A percentile compares a stretch with the other conserved stretches of the same genome.
These are phyloP conservation scores for Austrolebias charrua DNA, from an alignment of 2,797 vertebrate genomes.

Conservation along the genomic window DNA sequence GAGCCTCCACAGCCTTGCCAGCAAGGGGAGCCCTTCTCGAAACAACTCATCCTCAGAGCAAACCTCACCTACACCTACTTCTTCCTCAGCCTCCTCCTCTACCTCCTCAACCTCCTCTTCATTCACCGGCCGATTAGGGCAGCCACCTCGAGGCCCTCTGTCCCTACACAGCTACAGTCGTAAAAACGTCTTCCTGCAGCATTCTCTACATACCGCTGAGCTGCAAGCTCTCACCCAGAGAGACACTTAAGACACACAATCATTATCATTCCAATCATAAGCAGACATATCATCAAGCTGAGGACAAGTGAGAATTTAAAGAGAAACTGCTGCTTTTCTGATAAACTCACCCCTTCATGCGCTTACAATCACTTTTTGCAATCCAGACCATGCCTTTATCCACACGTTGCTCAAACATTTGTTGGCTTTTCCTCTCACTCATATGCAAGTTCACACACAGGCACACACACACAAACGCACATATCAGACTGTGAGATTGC, in stretches of 20 bases:
- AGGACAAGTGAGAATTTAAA: conserved; percentile 34
- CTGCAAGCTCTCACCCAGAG: conserved; percentile 90
- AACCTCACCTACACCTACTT: conserved; percentile 71
- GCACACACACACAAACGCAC: conserved; percentile 17
- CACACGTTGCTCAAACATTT: conserved; percentile 50
- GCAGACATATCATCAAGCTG: conserved; percentile 48
- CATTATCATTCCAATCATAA: conserved; percentile 16
- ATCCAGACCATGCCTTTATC: conserved; percentile 36
- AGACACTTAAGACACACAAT: conserved; percentile 80
- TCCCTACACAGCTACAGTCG: conserved; percentile 94
- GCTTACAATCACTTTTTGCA: conserved; percentile 43
- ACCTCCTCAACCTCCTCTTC: conserved; percentile 60
- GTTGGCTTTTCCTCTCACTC: conserved; percentile 37
- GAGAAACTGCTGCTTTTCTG: conserved; percentile 35
- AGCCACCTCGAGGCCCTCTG: conserved; percentile 90
- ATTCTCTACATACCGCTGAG: conserved; percentile 90
- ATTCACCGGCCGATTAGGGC: conserved; percentile 91
- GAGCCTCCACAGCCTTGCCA: conserved; percentile 67
- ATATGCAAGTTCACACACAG: conserved; percentile 24
- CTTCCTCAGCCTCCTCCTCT: conserved; percentile 64
- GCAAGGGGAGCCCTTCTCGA: conserved; percentile 58
- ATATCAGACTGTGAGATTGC: conserved; percentile 42
- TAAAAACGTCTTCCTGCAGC: conserved; percentile 95
- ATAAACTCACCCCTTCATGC: not conserved
- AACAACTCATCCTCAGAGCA: conserved; percentile 72